Evolutionary conservation across 2,797 vertebrate species (phyloP).

Genomic region (Mormyrus hasselquistii): DNA sequence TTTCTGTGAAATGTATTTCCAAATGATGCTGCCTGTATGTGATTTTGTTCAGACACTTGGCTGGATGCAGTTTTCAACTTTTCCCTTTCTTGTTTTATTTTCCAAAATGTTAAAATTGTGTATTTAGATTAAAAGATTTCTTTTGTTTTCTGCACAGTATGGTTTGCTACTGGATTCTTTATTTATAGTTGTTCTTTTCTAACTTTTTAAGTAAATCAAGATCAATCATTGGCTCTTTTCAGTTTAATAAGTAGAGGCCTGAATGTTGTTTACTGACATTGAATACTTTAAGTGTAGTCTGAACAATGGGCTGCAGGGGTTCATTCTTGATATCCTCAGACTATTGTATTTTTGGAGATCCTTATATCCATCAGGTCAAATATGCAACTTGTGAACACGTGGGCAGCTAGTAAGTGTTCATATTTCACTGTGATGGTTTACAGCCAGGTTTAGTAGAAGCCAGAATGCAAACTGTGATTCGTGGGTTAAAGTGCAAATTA

Average conservation of each 20-base stretch:
- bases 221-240: neutral
- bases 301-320: neutral
- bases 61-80: neutral
- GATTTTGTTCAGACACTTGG: neutral
- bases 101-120: neutral
- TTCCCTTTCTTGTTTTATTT: neutral
- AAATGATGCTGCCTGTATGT: neutral
- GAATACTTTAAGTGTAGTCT: neutral
- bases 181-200: neutral
- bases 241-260: neutral
- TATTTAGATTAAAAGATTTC: neutral
- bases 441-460: slow-evolving; percentile 51
- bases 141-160: neutral
- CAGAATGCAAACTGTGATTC: slow-evolving; percentile 69
- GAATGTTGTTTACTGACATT: neutral
- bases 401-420: neutral
- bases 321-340: neutral
- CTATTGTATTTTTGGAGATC: neutral
- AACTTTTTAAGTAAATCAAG: neutral
- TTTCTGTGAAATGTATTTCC: neutral
- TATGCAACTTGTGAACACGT: neutral
- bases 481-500: slow-evolving; percentile 69
- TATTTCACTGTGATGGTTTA: neutral
- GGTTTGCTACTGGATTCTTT: neutral
- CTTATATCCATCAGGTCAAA: neutral